phyloP scores from a whole-genome alignment of 2,113 vertebrate species.

The Seriola aureovittata region DNA sequence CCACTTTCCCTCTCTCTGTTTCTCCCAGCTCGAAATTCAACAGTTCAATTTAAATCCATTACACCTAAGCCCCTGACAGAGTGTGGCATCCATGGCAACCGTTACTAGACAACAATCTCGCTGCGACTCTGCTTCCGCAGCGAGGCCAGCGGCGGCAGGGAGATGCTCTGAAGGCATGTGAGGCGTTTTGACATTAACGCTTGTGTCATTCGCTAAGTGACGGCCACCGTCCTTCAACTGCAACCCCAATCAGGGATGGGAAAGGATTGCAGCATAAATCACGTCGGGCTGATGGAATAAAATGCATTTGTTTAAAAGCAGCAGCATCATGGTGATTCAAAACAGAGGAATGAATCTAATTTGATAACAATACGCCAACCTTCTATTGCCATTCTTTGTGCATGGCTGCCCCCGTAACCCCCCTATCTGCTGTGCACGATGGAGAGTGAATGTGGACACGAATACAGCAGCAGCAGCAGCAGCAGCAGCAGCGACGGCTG shows the following conservation, averaged over 20 bases:
- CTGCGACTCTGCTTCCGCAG: conserved; percentile 30
- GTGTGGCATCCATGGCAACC: conserved; percentile 73
- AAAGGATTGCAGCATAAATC: conserved; percentile 51
- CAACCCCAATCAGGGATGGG: conserved; percentile 25
- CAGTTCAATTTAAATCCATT: conserved; percentile 79
- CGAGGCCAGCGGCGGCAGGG: conserved; percentile 6
- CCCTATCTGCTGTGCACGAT: conserved; percentile 26
- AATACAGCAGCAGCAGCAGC: conserved; percentile 14
- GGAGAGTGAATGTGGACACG: conserved; percentile 30
- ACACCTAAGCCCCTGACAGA: conserved; percentile 67
- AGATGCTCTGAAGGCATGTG: conserved; percentile 17
- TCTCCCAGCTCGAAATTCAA: conserved; percentile 65
- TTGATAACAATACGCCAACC: conserved; percentile 46
- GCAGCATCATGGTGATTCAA: conserved; percentile 14
- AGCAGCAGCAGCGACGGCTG: conserved; percentile 1
- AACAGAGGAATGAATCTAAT: conserved; percentile 45
- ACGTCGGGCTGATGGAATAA: conserved; percentile 35
- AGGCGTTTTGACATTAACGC: conserved; percentile 40
- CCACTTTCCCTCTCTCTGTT: conserved; percentile 11
- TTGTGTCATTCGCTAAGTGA: conserved; percentile 62
- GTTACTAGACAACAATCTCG: conserved; percentile 73
- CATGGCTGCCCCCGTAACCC: conserved; percentile 19
- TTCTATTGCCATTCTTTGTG: conserved; percentile 44
- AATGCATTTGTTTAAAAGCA: conserved; percentile 60
- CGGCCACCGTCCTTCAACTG: conserved; percentile 59